Evolutionary conservation across 2,113 vertebrate species (phyloP).

Genomic region (Poicephalus meyeri): DNA sequence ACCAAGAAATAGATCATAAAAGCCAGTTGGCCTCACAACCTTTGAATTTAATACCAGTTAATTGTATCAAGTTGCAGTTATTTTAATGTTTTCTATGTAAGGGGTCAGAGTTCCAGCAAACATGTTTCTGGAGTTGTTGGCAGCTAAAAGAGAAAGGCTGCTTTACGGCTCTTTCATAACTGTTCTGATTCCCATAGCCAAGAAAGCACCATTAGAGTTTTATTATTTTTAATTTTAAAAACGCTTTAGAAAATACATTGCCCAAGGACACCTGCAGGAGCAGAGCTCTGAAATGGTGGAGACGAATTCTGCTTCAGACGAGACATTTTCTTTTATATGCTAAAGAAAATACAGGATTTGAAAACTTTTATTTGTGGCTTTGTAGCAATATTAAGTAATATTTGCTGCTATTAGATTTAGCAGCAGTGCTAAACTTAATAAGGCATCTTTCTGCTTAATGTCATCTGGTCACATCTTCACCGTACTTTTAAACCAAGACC

Average conservation of each 20-base stretch:
- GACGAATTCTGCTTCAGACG: not conserved
- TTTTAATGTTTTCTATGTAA: constrained; percentile 62
- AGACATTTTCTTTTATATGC: not conserved
- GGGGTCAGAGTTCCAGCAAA: constrained; percentile 65
- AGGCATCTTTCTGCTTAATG: not conserved
- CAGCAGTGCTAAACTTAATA: not conserved
- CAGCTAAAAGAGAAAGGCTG: constrained; percentile 39
- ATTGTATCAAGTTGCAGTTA: constrained; percentile 67
- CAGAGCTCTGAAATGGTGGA: constrained; percentile 6
- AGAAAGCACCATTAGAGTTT: constrained; percentile 36
- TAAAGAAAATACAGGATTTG: not conserved
- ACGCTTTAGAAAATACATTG: constrained; percentile 15
- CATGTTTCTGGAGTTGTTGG: constrained; percentile 63
- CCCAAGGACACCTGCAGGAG: constrained; percentile 56
- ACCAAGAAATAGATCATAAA: constrained; percentile 63
- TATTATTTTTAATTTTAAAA: constrained; percentile 66
- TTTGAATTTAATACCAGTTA: constrained; percentile 54
- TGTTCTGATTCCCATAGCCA: constrained; percentile 44
- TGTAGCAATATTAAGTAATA: not conserved
- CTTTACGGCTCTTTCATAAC: constrained; percentile 63
- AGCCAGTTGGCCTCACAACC: constrained; percentile 59
- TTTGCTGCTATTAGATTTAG: too few relatives aligned
- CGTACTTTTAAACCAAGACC: not conserved
- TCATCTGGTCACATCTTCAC: not conserved
- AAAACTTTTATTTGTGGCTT: not conserved